Conservation (phyloP, 1,140 invertebrate species). For the Procambarus virginalis region DNA sequence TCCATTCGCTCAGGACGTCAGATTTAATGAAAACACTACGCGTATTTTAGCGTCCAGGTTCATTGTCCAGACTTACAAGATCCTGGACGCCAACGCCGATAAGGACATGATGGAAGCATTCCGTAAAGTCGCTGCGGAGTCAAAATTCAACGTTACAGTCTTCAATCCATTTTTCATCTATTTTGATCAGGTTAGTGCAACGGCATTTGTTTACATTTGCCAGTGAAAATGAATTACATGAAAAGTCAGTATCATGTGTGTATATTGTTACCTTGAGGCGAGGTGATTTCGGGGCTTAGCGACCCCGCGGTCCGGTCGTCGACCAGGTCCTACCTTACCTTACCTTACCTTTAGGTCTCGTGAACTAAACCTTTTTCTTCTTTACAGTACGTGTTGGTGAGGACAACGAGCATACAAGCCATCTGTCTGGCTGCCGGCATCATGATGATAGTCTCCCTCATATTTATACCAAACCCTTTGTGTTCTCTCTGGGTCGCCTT, state of each 20-base stretch:
- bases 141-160: conserved; percentile 88
- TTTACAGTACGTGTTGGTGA: conserved; percentile 91
- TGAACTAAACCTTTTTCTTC: neutral
- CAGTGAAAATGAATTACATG: no score
- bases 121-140: conserved; percentile 84
- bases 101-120: conserved; percentile 91
- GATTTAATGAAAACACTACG: conserved; percentile 84
- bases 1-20: conserved; percentile 81
- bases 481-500: conserved; percentile 96
- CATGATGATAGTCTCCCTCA: conserved; percentile 97
- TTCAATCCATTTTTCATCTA: conserved; percentile 97
- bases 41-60: conserved; percentile 89
- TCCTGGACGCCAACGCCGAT: conserved; percentile 91
- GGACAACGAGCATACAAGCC: conserved; percentile 93
- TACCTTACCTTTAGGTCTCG: no score
- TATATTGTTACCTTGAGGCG: neutral
- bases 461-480: conserved; percentile 95
- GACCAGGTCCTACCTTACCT: no score
- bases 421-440: conserved; percentile 92
- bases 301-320: no score
- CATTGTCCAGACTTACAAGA: conserved; percentile 91
- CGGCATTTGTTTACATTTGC: neutral
- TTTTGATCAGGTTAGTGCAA: conserved; percentile 85
- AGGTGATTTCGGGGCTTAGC: neutral
- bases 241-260: neutral